Conservation (phyloP, 2,888 invertebrate genomes). For the Thymelicus acteon region DNA sequence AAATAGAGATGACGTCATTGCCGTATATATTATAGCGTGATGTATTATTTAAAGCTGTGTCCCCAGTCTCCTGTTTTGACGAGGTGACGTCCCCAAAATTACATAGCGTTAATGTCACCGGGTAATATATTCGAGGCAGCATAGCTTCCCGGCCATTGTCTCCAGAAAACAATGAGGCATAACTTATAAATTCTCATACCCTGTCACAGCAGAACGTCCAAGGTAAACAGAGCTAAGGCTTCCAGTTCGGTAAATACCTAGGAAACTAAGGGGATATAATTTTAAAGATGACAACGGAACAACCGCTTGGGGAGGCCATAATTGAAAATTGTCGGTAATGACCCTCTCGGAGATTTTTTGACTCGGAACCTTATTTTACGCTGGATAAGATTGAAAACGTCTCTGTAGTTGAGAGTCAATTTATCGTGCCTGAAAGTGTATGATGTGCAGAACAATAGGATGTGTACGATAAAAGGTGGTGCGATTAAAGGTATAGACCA, state of each 20-base stretch:
- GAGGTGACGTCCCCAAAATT: slow-evolving; percentile 37
- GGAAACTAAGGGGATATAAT: slow-evolving; percentile 51
- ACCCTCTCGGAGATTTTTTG: slow-evolving; percentile 36
- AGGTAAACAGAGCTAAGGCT: slow-evolving; percentile 36
- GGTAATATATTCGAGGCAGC: slow-evolving; percentile 39
- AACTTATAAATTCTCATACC: slow-evolving; percentile 47
- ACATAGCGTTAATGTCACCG: slow-evolving; percentile 32
- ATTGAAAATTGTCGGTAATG: slow-evolving; percentile 55
- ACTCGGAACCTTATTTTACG: slow-evolving; percentile 42
- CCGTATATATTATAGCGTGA: not conserved
- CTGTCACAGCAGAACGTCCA: slow-evolving; percentile 39
- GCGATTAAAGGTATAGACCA: slow-evolving; percentile 50
- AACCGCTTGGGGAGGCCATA: slow-evolving; percentile 47
- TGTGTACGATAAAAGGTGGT: slow-evolving; percentile 50
- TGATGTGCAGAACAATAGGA: slow-evolving; percentile 55
- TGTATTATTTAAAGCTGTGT: slow-evolving; percentile 18
- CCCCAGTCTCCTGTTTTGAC: slow-evolving; percentile 19
- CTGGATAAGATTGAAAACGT: slow-evolving; percentile 40
- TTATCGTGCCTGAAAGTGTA: slow-evolving; percentile 51
- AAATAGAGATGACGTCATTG: not conserved
- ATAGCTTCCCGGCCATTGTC: slow-evolving; percentile 43
- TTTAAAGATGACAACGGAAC: slow-evolving; percentile 55
- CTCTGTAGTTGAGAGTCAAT: slow-evolving; percentile 20
- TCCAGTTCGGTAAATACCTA: slow-evolving; percentile 42
- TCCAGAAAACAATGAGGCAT: slow-evolving; percentile 42